These are phyloP conservation scores for Halichoeres trimaculatus DNA, from an alignment of 2,113 vertebrate species.

Conservation along the genomic window DNA sequence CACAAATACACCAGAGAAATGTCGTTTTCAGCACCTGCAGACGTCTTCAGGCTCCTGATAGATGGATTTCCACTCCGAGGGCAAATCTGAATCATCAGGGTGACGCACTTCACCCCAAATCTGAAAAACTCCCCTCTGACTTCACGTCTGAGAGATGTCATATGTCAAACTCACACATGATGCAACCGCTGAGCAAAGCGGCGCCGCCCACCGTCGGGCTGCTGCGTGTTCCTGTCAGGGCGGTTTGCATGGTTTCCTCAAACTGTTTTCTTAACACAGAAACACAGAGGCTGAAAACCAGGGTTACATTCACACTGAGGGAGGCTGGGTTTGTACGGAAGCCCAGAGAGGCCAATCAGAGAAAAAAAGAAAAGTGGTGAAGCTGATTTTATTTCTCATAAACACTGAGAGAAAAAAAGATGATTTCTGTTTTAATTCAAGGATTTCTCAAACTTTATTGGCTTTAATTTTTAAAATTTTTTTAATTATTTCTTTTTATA, in stretches of 20 bases:
- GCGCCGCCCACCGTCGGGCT: slow-evolving; percentile 39
- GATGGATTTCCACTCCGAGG: background rate
- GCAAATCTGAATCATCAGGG: slow-evolving; percentile 15
- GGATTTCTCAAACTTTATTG: too few species aligned
- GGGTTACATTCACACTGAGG: background rate
- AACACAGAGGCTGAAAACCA: background rate
- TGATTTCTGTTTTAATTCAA: too few species aligned
- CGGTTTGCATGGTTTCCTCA: background rate
- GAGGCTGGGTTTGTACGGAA: background rate
- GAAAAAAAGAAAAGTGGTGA: background rate
- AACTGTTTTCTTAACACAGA: background rate
- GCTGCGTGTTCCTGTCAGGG: background rate
- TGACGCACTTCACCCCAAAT: background rate
- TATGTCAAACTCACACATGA: slow-evolving; percentile 28
- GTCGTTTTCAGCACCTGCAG: background rate
- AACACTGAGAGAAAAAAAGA: too few species aligned
- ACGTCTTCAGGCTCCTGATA: background rate
- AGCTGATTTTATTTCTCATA: too few species aligned
- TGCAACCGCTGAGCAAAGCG: slow-evolving; percentile 31
- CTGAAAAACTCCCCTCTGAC: slow-evolving; percentile 40
- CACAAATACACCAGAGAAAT: background rate
- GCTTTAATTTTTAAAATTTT: too few species aligned
- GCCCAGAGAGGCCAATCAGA: background rate
- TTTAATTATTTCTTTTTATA: too few species aligned
- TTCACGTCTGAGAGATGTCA: slow-evolving; percentile 43